Evolutionary conservation across 2,113 vertebrate species (phyloP).

Genomic region (Upupa epops): DNA sequence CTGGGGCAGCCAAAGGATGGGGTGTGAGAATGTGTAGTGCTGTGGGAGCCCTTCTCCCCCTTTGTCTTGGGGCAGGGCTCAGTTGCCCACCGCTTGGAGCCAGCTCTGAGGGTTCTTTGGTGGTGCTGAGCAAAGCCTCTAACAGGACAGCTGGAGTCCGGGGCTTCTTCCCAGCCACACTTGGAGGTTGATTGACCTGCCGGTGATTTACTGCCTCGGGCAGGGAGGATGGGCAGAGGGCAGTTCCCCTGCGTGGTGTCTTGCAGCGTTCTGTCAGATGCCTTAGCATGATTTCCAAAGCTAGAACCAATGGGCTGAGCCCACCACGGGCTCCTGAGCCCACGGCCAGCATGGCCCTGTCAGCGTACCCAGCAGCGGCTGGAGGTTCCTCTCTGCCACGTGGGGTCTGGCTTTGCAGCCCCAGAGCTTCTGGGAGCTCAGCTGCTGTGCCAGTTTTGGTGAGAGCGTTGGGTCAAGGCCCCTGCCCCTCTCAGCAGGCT

Average conservation of each 20-base stretch:
- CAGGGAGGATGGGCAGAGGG: background rate
- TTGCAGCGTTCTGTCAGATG: background rate
- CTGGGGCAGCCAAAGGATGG: background rate
- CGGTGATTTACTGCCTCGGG: background rate
- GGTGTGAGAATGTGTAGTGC: rapidly evolving
- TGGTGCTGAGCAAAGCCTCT: background rate
- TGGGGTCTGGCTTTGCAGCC: background rate
- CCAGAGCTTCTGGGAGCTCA: background rate
- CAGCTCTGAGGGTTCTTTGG: rapidly evolving
- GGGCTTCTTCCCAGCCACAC: background rate
- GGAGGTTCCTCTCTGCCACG: background rate
- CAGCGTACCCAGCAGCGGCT: rapidly evolving
- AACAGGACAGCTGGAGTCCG: background rate
- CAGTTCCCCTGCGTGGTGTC: background rate
- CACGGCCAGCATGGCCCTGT: rapidly evolving
- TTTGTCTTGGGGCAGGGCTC: too few species aligned
- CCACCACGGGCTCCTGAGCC: background rate
- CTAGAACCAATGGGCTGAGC: background rate
- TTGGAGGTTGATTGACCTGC: background rate
- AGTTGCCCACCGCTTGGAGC: background rate
- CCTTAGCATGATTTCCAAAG: background rate
- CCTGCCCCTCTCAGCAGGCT: rapidly evolving
- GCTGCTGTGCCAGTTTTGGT: background rate
- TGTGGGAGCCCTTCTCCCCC: background rate
- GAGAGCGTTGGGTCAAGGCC: background rate